A percentile compares a stretch with the other conserved stretches of the same genome.
These are phyloP conservation scores for Porites lutea DNA, from an alignment of 64 coral and sea anemone species.

Conservation along the genomic window DNA sequence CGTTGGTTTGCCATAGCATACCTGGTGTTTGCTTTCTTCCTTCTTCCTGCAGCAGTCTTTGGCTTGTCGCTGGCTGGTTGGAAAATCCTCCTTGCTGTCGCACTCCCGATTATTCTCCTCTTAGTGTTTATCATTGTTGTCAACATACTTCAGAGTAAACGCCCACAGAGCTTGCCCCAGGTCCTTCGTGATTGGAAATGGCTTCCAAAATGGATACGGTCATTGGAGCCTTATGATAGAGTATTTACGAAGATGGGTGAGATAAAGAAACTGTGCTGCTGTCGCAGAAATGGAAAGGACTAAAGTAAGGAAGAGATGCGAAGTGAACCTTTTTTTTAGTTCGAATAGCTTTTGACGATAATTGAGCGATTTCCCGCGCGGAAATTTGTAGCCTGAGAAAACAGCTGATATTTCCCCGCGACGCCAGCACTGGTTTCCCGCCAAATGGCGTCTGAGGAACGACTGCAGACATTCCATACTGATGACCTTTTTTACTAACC, in stretches of 20 bases:
- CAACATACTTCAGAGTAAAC: conserved; percentile 86
- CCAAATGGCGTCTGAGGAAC: no score
- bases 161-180: conserved; percentile 69
- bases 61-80: conserved; percentile 97
- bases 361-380: no score
- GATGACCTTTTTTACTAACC: no score
- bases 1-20: conserved; percentile 96
- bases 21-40: conserved; percentile 86
- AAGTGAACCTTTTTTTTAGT: no score
- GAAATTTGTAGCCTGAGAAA: no score
- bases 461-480: no score
- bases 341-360: no score
- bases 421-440: no score
- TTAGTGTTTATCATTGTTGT: conserved; percentile 77
- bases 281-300: conserved; percentile 18
- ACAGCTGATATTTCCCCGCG: no score
- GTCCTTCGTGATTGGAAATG: conserved; percentile 86
- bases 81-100: conserved; percentile 87
- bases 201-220: conserved; percentile 96
- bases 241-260: conserved; percentile 73
- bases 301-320: no score
- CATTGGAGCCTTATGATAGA: conserved; percentile 88
- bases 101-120: conserved; percentile 70
- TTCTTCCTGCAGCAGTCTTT: conserved; percentile 85
- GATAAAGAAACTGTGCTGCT: conserved; percentile 51